These are phyloP conservation scores for Danio kyathit DNA, from an alignment of 2,797 vertebrate species.

Conservation along the genomic window DNA sequence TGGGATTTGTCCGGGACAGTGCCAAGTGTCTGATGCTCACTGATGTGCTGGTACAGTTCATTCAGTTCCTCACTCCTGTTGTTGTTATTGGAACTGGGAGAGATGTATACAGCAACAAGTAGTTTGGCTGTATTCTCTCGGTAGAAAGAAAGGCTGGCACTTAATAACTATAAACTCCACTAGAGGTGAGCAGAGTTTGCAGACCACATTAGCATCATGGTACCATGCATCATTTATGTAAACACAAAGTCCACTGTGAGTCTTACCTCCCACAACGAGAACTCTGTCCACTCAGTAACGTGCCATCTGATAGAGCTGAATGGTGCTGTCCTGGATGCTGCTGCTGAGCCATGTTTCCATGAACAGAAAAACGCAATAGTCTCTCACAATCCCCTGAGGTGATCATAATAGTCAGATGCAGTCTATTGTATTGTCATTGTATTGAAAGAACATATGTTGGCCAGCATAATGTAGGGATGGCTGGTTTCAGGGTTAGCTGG, in stretches of 20 bases:
- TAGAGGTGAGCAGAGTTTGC: not conserved
- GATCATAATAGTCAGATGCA: conserved; percentile 13
- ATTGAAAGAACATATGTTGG: conserved; percentile 19
- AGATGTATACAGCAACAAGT: not conserved
- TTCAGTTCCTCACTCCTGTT: conserved; percentile 12
- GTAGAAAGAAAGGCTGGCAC: not conserved
- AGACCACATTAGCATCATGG: not conserved
- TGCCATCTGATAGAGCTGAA: conserved; percentile 38
- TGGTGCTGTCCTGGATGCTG: conserved; percentile 6
- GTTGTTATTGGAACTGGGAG: not conserved
- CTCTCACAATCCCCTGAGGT: conserved; percentile 4
- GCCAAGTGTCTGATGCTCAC: conserved; percentile 55
- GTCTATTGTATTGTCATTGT: conserved; percentile 43
- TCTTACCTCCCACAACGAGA: conserved; percentile 14
- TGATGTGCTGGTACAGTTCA: conserved; percentile 46
- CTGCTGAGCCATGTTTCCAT: conserved; percentile 45
- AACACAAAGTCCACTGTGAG: conserved; percentile 39
- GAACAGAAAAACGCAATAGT: conserved; percentile 48
- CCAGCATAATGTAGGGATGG: conserved; percentile 32
- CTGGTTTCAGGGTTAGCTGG: conserved; percentile 18
- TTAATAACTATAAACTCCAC: not conserved
- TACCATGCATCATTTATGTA: conserved; percentile 49
- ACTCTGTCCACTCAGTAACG: conserved; percentile 20
- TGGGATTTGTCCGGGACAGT: too few species aligned
- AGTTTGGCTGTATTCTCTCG: not conserved